Evolutionary conservation across 2,113 vertebrate species (phyloP).

Genomic region (Stegastes partitus): DNA sequence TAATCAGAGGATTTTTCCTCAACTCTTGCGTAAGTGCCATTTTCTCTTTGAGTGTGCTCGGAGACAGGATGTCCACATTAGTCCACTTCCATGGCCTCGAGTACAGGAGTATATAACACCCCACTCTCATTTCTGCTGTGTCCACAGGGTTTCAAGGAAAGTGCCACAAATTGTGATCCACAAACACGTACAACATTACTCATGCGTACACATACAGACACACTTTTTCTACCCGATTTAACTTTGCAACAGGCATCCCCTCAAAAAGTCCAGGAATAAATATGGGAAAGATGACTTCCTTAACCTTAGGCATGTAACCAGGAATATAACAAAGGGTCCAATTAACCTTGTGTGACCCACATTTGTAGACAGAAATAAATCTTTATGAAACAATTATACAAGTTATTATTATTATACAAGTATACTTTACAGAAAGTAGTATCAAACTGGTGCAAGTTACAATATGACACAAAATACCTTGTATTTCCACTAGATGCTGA

Average conservation of each 20-base stretch:
- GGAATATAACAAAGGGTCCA: constrained; percentile 23
- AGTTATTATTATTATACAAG: no score
- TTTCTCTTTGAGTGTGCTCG: constrained; percentile 35
- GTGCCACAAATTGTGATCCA: constrained; percentile 62
- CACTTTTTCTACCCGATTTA: constrained; percentile 67
- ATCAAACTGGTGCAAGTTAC: no score
- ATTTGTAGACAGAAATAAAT: background rate
- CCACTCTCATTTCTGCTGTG: constrained; percentile 55
- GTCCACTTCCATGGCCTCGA: constrained; percentile 64
- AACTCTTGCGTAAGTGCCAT: constrained; percentile 62
- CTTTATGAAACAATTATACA: background rate
- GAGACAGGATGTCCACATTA: constrained; percentile 58
- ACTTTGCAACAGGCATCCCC: constrained; percentile 38
- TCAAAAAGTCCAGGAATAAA: constrained; percentile 27
- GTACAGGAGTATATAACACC: constrained; percentile 54
- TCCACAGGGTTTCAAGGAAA: constrained; percentile 61
- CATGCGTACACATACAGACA: constrained; percentile 37
- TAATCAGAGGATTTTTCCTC: constrained; percentile 34
- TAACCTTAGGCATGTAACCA: constrained; percentile 36
- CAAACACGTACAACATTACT: constrained; percentile 45
- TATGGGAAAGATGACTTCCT: constrained; percentile 49
- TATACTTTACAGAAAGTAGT: no score
- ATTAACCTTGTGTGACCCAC: constrained; percentile 30
- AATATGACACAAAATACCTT: no score
- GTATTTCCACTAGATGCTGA: background rate